Conservation (phyloP, 2,888 invertebrate genomes). For the Entomobrya multifasciata region DNA sequence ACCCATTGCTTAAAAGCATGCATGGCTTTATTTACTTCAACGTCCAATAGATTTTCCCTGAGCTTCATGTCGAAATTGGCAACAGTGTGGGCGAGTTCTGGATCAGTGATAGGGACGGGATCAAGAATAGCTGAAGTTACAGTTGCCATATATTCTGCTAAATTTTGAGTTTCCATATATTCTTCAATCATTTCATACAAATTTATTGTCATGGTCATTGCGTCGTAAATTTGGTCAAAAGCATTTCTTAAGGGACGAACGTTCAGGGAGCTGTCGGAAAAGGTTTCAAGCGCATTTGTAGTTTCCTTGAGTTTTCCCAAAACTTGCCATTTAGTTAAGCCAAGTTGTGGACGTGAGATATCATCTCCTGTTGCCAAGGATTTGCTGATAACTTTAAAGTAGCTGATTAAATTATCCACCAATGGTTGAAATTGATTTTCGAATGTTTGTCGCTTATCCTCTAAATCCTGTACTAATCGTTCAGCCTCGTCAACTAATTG, state of each 20-base stretch:
- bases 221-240: conserved; percentile 22
- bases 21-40: conserved; percentile 5
- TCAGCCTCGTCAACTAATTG: background rate
- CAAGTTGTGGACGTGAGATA: background rate
- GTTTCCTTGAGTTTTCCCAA: background rate
- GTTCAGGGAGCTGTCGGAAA: background rate
- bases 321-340: background rate
- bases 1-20: conserved; percentile 43
- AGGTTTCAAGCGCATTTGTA: background rate
- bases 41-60: background rate
- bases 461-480: background rate
- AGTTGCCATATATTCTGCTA: background rate
- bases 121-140: background rate
- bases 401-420: background rate
- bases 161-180: background rate
- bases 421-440: background rate
- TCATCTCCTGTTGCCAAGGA: background rate
- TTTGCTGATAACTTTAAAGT: background rate
- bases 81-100: background rate
- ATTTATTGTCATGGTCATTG: conserved; percentile 8
- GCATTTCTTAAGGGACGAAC: background rate
- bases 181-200: conserved; percentile 30
- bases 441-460: background rate
- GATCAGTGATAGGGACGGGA: background rate
- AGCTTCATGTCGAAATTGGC: background rate